Base-by-base conservation (phyloP, 37 sponge, comb jelly and placozoan species). In the Cladorhizidae sp. region DNA sequence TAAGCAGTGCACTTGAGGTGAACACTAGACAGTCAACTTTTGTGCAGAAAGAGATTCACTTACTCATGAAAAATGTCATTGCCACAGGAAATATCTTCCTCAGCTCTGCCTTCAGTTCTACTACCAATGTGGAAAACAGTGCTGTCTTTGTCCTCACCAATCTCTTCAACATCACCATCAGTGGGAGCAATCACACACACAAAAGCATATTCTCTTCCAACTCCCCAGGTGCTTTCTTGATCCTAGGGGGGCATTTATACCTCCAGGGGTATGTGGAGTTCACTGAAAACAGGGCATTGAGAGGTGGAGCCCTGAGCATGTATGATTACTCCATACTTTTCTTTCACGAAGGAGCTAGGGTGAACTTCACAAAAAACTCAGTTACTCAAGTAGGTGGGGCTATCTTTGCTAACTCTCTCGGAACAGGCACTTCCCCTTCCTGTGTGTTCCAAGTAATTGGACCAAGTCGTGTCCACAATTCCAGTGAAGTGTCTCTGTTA, bases 361-460 rank as follows among this genome's bases (percentile, higher is more conserved):
- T 83, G 20, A 36, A 36, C 21, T 75, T 83, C 12, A 8, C 38
- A 0, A 20, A 37, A 12, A 83, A 83, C 43, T 20, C 37, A 11
- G 84, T 69, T 9, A 21, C 43, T 14, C 9, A 36, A 38, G n/a
- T 26, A 25, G 84, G 84, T 39, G 84, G 84, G 42, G 84, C 84
- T 8, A 83, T 83, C 21, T 83, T 67, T 56, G 71, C 71, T 17
- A 70, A 69, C 42, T 70, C 80, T 37, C 70, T 80, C 1, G 80
- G 80, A 12, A 70, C 59, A 8, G 56, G 40, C 3, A 28, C 35
- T 32, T n/a, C 71, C 1, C 43, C 64, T 20, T 49, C 55, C 21
- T 67, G 76, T 40, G 84, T 54, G 8, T 38, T 75, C 20, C 84
- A 83, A 54, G 15, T 64, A 1, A 56, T 83, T 28, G 70, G 71